Conservation (phyloP, 2,797 vertebrate genomes). For the Alectoris magna region DNA sequence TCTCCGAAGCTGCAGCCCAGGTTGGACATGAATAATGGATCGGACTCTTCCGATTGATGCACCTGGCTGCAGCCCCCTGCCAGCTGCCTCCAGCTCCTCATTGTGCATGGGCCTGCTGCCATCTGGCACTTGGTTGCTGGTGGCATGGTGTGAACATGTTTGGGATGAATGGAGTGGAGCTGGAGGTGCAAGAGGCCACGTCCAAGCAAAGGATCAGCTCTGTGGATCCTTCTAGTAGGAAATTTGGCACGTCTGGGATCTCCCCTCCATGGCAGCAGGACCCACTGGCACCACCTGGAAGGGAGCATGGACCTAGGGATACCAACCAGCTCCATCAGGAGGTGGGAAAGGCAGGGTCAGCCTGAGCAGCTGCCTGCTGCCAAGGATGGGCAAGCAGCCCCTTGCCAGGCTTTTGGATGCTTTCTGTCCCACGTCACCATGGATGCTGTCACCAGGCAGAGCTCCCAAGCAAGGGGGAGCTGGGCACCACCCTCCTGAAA, state of each 20-base stretch:
- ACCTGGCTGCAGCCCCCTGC: accelerated
- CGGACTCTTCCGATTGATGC: neutral
- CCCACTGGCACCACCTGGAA: neutral
- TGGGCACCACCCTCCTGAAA: neutral
- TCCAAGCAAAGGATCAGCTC: neutral
- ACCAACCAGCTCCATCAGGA: neutral
- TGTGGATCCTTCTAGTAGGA: neutral
- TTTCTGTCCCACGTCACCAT: neutral
- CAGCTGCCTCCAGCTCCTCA: neutral
- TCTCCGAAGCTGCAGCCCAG: conserved; percentile 31
- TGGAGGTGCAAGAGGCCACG: accelerated
- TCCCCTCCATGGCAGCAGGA: neutral
- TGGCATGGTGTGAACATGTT: neutral
- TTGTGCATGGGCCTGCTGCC: neutral
- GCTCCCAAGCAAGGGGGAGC: accelerated
- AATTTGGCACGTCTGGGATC: neutral
- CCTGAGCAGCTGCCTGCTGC: neutral
- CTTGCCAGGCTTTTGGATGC: neutral
- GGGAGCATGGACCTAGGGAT: neutral
- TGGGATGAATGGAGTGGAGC: neutral
- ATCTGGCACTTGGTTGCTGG: neutral
- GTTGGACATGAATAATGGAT: conserved; percentile 53
- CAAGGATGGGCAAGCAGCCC: neutral
- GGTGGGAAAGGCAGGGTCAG: neutral
- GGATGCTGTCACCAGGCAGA: neutral